phyloP scores from a whole-genome alignment of 2,113 vertebrate species.

The Xiphophorus maculatus region DNA sequence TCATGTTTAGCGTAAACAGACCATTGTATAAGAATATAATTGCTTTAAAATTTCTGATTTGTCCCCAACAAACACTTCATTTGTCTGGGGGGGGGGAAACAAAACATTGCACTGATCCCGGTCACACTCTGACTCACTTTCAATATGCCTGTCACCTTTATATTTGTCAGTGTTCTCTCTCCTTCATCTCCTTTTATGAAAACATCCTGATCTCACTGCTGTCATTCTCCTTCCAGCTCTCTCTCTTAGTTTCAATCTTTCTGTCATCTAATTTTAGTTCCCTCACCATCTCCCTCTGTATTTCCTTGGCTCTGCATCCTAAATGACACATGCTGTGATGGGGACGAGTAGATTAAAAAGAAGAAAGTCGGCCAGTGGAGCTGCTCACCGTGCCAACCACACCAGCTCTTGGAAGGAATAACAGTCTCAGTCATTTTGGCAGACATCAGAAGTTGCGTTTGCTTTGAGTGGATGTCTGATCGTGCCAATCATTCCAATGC shows the following conservation, averaged over 20 bases:
- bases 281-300: neutral
- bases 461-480: neutral
- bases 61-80: neutral
- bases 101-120: too few relatives aligned
- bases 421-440: too few relatives aligned
- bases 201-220: neutral
- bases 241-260: slow-evolving; percentile 6
- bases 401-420: too few relatives aligned
- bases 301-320: slow-evolving; percentile 13
- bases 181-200: neutral
- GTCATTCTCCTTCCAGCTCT: neutral
- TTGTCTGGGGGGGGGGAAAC: neutral
- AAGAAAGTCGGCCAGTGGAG: slow-evolving; percentile 1
- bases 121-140: too few relatives aligned
- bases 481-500: too few relatives aligned
- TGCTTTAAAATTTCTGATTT: neutral
- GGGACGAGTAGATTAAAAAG: slow-evolving; percentile 25
- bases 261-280: slow-evolving; percentile 21
- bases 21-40: too few relatives aligned
- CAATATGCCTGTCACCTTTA: too few relatives aligned
- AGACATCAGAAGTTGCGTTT: neutral
- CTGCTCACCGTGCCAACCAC: neutral
- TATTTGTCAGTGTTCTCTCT: neutral
- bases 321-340: slow-evolving; percentile 26
- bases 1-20: too few relatives aligned